Evolutionary conservation across 1,140 invertebrate genomes (phyloP).

Genomic region (Drosophila quadrilineata): DNA sequence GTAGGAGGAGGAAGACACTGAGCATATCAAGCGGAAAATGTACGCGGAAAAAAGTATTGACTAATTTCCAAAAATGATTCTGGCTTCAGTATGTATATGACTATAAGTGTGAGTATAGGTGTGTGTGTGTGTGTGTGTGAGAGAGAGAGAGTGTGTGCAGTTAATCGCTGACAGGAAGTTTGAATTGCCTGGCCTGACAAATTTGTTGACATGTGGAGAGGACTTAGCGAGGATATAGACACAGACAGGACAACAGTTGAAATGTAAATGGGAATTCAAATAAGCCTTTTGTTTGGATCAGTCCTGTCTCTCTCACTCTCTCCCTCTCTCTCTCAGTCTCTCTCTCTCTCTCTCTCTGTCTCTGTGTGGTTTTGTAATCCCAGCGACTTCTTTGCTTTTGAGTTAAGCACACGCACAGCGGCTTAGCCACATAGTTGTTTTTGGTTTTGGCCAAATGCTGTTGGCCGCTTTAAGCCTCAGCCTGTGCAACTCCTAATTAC

Average conservation of each 20-base stretch:
- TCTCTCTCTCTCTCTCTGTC: constrained; percentile 28
- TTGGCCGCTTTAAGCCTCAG: no score
- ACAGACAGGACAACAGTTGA: not conserved
- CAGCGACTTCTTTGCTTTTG: constrained; percentile 14
- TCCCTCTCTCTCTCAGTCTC: constrained; percentile 22
- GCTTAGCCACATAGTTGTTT: constrained; percentile 23
- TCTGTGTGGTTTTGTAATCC: constrained; percentile 23
- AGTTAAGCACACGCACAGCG: constrained; percentile 25
- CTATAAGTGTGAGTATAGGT: constrained; percentile 2
- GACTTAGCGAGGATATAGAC: constrained; percentile 19
- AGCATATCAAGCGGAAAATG: no score
- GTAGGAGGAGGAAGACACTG: not conserved
- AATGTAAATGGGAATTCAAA: constrained; percentile 42
- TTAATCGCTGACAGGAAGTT: constrained; percentile 38
- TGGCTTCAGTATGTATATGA: constrained; percentile 1
- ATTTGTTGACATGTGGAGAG: constrained; percentile 50
- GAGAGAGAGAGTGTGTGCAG: not conserved
- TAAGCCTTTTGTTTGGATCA: constrained; percentile 51
- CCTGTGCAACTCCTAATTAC: constrained; percentile 40
- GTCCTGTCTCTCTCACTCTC: no score
- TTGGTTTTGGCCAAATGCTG: constrained; percentile 20
- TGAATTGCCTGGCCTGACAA: constrained; percentile 13
- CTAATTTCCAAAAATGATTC: constrained; percentile 19
- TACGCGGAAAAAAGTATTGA: constrained; percentile 24
- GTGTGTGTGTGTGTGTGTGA: not conserved